phyloP scores from a whole-genome alignment of 2,113 vertebrate genomes.

The Siniperca knerii region DNA sequence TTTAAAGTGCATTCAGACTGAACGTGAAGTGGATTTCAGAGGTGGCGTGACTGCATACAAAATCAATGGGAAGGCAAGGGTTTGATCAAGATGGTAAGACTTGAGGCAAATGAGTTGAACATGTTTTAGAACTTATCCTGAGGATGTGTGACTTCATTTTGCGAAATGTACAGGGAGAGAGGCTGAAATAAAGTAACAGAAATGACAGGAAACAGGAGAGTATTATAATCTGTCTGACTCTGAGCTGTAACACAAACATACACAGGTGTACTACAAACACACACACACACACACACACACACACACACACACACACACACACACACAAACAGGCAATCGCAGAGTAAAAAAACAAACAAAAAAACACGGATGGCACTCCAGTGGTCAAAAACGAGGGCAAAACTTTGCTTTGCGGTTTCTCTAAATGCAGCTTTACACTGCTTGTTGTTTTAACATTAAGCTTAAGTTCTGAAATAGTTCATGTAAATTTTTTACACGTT shows the following conservation, averaged over 20 bases:
- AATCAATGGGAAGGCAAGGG: not conserved
- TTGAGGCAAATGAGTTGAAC: not conserved
- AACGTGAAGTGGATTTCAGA: not conserved
- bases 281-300: no score
- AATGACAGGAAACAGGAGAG: not conserved
- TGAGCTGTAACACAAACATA: not conserved
- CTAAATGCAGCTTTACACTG: not conserved
- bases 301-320: no score
- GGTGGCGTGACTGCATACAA: not conserved
- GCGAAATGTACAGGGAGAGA: not conserved
- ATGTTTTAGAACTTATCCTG: not conserved
- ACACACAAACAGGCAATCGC: no score
- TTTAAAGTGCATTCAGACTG: not conserved
- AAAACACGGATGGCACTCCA: not conserved
- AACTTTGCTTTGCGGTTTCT: not conserved
- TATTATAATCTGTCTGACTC: not conserved
- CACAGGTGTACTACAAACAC: not conserved
- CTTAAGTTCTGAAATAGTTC: not conserved
- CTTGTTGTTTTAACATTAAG: not conserved
- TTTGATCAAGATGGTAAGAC: not conserved
- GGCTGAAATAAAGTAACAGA: not conserved
- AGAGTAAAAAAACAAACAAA: not conserved
- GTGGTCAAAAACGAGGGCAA: not conserved
- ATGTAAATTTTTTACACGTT: not conserved
- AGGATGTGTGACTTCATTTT: not conserved